Conservation (phyloP, 2,797 vertebrate genomes). For the Phyllotis vaccarum region DNA sequence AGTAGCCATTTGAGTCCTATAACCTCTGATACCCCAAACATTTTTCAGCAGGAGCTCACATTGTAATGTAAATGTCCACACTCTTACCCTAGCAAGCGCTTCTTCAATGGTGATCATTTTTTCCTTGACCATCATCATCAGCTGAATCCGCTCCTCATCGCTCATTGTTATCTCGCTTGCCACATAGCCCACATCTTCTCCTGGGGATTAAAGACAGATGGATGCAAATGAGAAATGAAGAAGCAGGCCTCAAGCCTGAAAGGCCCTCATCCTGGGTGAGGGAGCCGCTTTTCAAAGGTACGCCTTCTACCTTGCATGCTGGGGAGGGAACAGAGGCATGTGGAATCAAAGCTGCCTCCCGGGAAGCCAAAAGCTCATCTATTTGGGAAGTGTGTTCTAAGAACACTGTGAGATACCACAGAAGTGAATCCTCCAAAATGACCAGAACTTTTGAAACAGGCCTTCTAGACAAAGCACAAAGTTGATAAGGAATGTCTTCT, state of each 20-base stretch:
- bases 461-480: background rate
- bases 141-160: slow-evolving; percentile 97
- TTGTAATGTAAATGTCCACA: fast-evolving
- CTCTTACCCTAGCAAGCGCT: slow-evolving; percentile 97
- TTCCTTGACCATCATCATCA: slow-evolving; percentile 99
- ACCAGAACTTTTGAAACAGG: background rate
- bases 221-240: fast-evolving
- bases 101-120: slow-evolving; percentile 99
- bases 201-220: slow-evolving; percentile 81
- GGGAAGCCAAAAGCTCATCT: background rate
- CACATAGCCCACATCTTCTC: slow-evolving; percentile 97
- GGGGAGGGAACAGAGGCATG: fast-evolving
- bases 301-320: fast-evolving
- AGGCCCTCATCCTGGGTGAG: fast-evolving
- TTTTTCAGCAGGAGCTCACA: fast-evolving
- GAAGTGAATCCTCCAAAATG: background rate
- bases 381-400: background rate
- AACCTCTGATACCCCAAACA: background rate
- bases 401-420: fast-evolving
- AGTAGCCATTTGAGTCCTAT: background rate
- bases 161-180: slow-evolving; percentile 99
- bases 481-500: background rate
- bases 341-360: fast-evolving
- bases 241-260: background rate
- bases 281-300: too few relatives aligned